These are phyloP conservation scores for Campoletis raptor DNA, from an alignment of 2,888 invertebrate genomes.

Conservation along the genomic window DNA sequence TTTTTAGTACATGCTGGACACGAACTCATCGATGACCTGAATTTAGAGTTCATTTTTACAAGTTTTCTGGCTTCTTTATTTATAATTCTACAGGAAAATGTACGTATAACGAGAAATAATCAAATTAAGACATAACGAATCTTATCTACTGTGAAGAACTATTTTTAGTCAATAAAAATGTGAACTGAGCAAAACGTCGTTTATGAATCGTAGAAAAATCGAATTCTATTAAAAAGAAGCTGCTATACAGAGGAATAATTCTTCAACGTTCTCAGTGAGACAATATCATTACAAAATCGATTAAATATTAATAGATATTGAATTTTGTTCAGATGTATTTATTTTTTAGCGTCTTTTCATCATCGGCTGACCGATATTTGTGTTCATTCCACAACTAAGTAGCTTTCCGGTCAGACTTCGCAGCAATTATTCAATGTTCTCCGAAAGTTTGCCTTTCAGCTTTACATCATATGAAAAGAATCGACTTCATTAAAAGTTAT, in stretches of 20 bases:
- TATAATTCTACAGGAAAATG: neutral
- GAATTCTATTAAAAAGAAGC: neutral
- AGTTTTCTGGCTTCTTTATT: neutral
- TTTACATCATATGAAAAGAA: neutral
- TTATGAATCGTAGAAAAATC: neutral
- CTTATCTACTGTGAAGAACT: neutral
- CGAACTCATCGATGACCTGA: neutral
- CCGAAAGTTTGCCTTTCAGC: neutral
- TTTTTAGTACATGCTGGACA: neutral
- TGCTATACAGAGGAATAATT: neutral
- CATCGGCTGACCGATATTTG: neutral
- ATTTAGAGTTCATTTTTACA: neutral
- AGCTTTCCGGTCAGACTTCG: slow-evolving; percentile 36
- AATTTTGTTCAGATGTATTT: neutral
- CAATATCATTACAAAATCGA: neutral
- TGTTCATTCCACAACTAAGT: neutral
- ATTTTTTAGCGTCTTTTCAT: neutral
- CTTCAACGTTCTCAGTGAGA: neutral
- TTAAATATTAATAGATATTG: neutral
- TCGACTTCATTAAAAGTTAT: slow-evolving; percentile 17
- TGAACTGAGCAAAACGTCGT: neutral
- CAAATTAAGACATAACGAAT: neutral
- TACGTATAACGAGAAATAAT: neutral
- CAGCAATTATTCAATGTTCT: slow-evolving; percentile 40
- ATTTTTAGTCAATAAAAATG: neutral